phyloP scores from a whole-genome alignment of 2,113 vertebrate genomes.

The Emydura subglobosa region DNA sequence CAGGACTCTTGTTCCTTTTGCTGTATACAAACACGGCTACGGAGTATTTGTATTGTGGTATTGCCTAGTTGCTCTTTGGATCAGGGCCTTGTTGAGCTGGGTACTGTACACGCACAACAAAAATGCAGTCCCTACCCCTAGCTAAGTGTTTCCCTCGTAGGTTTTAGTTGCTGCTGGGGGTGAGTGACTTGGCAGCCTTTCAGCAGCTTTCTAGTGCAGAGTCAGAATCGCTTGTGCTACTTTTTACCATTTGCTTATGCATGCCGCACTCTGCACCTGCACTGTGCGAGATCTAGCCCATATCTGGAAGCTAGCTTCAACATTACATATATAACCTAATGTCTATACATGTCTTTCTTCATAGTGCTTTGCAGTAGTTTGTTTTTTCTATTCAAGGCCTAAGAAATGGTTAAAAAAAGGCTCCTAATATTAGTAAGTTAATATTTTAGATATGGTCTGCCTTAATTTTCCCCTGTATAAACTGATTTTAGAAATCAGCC shows the following conservation, averaged over 20 bases:
- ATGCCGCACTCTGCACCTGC: background rate
- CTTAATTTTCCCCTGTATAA: background rate
- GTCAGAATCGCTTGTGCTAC: fast-evolving
- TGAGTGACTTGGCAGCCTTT: background rate
- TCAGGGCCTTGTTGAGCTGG: background rate
- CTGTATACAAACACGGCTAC: too few species aligned
- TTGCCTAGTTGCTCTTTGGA: background rate
- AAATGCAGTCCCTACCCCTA: background rate
- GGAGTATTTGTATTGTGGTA: background rate
- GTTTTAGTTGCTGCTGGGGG: background rate
- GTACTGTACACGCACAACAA: background rate
- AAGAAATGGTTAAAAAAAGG: background rate
- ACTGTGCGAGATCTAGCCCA: background rate
- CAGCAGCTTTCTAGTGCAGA: background rate
- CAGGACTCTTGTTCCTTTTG: too few species aligned
- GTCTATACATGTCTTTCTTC: background rate
- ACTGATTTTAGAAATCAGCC: background rate
- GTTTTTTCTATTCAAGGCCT: background rate
- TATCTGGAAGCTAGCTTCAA: background rate
- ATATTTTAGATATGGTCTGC: background rate
- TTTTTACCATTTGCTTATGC: background rate
- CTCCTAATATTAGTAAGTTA: background rate
- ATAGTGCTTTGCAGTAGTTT: fast-evolving
- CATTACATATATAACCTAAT: background rate
- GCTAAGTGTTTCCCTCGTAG: background rate